phyloP scores from a whole-genome alignment of 2,113 vertebrate genomes.

The Spea bombifrons region DNA sequence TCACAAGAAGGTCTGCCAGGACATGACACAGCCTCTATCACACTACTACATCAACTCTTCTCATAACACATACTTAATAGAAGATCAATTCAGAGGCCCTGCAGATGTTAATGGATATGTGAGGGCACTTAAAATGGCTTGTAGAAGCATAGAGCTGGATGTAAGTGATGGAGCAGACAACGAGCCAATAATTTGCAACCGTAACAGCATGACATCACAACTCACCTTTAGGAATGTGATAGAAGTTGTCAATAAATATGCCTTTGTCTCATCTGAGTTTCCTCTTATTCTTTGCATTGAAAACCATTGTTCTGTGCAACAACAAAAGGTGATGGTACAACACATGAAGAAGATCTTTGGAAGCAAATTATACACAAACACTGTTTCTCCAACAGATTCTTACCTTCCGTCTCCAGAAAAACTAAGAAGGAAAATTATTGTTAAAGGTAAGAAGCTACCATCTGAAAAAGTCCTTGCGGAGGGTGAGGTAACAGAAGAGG shows the following conservation, averaged over 20 bases:
- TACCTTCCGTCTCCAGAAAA: slow-evolving; percentile 88
- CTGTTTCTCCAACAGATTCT: slow-evolving; percentile 68
- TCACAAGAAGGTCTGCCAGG: slow-evolving; percentile 87
- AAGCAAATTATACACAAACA: slow-evolving; percentile 77
- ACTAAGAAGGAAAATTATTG: slow-evolving; percentile 81
- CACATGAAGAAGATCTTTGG: slow-evolving; percentile 86
- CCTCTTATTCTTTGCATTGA: slow-evolving; percentile 90
- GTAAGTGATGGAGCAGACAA: slow-evolving; percentile 89
- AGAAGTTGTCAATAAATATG: slow-evolving; percentile 89
- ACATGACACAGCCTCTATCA: slow-evolving; percentile 91
- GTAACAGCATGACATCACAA: slow-evolving; percentile 72
- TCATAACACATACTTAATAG: slow-evolving; percentile 91
- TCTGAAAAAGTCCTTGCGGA: slow-evolving; percentile 73
- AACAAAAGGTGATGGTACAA: slow-evolving; percentile 84
- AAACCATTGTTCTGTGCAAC: slow-evolving; percentile 82
- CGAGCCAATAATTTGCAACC: slow-evolving; percentile 87
- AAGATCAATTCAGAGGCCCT: slow-evolving; percentile 87
- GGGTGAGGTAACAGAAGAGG: slow-evolving; percentile 92
- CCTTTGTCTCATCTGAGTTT: slow-evolving; percentile 88
- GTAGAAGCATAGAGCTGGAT: slow-evolving; percentile 89
- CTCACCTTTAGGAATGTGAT: slow-evolving; percentile 81
- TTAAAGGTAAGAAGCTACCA: slow-evolving; percentile 89
- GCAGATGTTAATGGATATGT: slow-evolving; percentile 87
- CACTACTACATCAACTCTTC: slow-evolving; percentile 97
- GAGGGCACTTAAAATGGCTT: slow-evolving; percentile 84